These are phyloP conservation scores for Diloba caeruleocephala DNA, from an alignment of 2,888 invertebrate species.

Conservation along the genomic window DNA sequence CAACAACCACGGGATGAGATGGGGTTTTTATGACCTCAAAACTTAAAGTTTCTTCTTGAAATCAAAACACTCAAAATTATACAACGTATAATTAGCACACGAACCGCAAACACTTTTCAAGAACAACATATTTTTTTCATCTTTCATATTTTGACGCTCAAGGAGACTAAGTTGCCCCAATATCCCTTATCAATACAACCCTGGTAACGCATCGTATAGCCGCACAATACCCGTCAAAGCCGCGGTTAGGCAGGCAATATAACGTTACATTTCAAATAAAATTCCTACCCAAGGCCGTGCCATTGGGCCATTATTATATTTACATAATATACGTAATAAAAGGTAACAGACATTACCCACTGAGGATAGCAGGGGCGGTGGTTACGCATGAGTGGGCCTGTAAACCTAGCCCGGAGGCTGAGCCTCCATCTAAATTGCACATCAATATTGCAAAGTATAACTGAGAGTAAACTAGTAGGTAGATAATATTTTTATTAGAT, in stretches of 20 bases:
- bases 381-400: conserved; percentile 58
- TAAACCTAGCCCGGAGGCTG: conserved; percentile 24
- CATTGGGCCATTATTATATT: conserved; percentile 61
- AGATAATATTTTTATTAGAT: too few relatives aligned
- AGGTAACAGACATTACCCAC: conserved; percentile 60
- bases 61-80: conserved; percentile 20
- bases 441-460: conserved; percentile 31
- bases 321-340: conserved; percentile 65
- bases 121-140: conserved; percentile 20
- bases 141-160: conserved; percentile 12
- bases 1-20: too few relatives aligned
- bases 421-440: conserved; percentile 47
- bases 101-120: conserved; percentile 7
- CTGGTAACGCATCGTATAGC: conserved; percentile 15
- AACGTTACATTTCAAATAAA: conserved; percentile 60
- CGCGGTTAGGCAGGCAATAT: conserved; percentile 50
- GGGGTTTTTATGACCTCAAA: too few relatives aligned
- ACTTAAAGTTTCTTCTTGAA: conserved; percentile 36
- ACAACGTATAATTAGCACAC: conserved; percentile 14
- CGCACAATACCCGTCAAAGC: conserved; percentile 44
- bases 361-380: conserved; percentile 41
- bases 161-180: conserved; percentile 23
- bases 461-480: conserved; percentile 5
- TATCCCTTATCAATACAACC: conserved; percentile 46
- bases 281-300: conserved; percentile 54